Conservation (phyloP, 2,888 invertebrate genomes). For the Drosophila fulvimacula region DNA sequence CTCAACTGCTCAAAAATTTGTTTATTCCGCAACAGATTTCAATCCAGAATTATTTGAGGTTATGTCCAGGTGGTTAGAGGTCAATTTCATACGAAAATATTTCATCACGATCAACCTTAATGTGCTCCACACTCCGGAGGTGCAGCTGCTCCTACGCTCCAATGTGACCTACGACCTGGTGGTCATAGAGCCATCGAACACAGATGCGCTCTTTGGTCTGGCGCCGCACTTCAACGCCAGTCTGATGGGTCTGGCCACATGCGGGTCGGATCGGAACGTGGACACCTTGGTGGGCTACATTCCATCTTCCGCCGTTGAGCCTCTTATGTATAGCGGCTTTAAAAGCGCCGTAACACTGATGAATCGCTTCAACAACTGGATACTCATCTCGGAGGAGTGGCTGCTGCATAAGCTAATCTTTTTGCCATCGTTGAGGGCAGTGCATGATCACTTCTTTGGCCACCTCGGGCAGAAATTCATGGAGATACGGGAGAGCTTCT, state of each 20-base stretch:
- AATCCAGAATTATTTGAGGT: rapidly evolving
- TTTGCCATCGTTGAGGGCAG: conserved; percentile 56
- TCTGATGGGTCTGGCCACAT: conserved; percentile 70
- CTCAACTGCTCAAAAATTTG: neutral
- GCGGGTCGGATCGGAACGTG: conserved; percentile 68
- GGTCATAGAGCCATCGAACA: conserved; percentile 77
- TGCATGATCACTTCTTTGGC: conserved; percentile 65
- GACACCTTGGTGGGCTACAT: conserved; percentile 72
- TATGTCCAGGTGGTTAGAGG: conserved; percentile 13
- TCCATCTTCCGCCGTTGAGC: conserved; percentile 72
- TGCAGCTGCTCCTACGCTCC: conserved; percentile 70
- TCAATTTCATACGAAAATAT: conserved; percentile 19
- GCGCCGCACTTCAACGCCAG: conserved; percentile 75
- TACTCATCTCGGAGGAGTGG: conserved; percentile 64
- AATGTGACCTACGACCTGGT: conserved; percentile 82
- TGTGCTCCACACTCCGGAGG: conserved; percentile 44
- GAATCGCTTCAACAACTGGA: conserved; percentile 80
- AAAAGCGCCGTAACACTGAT: conserved; percentile 71
- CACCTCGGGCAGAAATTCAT: conserved; percentile 48
- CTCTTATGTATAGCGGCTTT: conserved; percentile 56
- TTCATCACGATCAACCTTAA: conserved; percentile 33
- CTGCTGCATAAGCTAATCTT: conserved; percentile 55
- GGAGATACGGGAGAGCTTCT: conserved; percentile 67
- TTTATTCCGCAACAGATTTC: neutral
- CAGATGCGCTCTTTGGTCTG: conserved; percentile 81